phyloP scores from a whole-genome alignment of 2,888 invertebrate species.

The Clitarchus hookeri region DNA sequence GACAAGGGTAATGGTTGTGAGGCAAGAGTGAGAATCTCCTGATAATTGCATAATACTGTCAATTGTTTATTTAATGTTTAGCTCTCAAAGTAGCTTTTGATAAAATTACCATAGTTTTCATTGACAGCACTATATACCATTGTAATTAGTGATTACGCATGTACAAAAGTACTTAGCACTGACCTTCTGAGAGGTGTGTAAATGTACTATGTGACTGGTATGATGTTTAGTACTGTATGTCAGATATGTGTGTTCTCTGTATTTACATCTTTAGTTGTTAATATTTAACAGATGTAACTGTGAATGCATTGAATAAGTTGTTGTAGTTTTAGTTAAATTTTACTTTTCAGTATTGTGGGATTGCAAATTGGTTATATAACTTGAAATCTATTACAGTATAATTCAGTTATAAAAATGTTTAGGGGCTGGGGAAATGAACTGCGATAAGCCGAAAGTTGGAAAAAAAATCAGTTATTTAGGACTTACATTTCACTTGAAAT shows the following conservation, averaged over 20 bases:
- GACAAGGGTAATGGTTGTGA: not conserved
- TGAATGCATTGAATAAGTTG: too few relatives aligned
- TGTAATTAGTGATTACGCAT: not conserved
- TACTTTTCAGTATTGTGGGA: too few relatives aligned
- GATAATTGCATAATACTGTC: not conserved
- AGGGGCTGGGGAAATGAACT: too few relatives aligned
- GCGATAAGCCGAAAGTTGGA: too few relatives aligned
- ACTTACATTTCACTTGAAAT: too few relatives aligned
- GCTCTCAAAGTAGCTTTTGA: not conserved
- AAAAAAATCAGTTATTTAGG: too few relatives aligned
- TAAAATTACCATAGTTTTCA: not conserved
- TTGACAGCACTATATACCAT: not conserved
- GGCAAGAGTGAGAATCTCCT: not conserved
- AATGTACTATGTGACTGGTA: not conserved
- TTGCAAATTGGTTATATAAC: too few relatives aligned
- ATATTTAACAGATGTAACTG: not conserved
- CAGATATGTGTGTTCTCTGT: not conserved
- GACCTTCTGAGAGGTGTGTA: not conserved
- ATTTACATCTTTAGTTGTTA: not conserved
- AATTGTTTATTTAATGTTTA: not conserved
- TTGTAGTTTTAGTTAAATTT: too few relatives aligned
- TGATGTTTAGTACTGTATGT: not conserved
- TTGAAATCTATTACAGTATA: too few relatives aligned
- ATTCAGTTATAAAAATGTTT: too few relatives aligned
- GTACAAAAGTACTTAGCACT: slow-evolving; percentile 5